A percentile compares a stretch with the other conserved stretches of the same genome.
Evolutionary conservation across 2,113 vertebrate genomes (phyloP).

Genomic region (Sinocyclocheilus grahami): DNA sequence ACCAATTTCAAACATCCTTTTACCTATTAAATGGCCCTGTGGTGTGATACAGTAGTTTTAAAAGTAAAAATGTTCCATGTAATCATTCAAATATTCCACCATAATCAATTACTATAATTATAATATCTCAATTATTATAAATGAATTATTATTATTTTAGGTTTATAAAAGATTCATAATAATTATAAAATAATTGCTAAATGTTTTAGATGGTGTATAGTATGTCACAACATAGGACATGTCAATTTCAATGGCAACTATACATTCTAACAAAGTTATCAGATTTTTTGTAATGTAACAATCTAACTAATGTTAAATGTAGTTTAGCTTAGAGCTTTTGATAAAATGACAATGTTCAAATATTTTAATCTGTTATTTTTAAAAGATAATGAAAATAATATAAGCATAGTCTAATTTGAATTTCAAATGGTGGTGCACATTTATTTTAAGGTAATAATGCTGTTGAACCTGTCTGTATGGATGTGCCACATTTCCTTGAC

Average conservation of each 20-base stretch:
- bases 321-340: background rate
- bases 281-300: background rate
- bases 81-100: background rate
- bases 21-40: background rate
- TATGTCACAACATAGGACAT: background rate
- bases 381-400: background rate
- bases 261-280: background rate
- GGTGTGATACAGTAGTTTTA: background rate
- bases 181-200: background rate
- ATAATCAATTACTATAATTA: too few species aligned
- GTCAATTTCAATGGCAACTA: background rate
- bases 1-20: background rate
- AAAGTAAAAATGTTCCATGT: background rate
- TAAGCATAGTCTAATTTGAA: background rate
- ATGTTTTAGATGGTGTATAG: background rate
- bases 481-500: constrained; percentile 8
- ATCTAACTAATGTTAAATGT: background rate
- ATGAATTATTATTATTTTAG: too few species aligned
- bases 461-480: constrained; percentile 7
- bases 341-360: background rate
- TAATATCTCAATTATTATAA: background rate
- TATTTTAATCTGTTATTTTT: background rate
- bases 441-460: background rate
- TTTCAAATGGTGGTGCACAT: background rate
- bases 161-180: background rate